These are phyloP conservation scores for Plebejus anna DNA, from an alignment of 2,888 invertebrate species.

Conservation along the genomic window DNA sequence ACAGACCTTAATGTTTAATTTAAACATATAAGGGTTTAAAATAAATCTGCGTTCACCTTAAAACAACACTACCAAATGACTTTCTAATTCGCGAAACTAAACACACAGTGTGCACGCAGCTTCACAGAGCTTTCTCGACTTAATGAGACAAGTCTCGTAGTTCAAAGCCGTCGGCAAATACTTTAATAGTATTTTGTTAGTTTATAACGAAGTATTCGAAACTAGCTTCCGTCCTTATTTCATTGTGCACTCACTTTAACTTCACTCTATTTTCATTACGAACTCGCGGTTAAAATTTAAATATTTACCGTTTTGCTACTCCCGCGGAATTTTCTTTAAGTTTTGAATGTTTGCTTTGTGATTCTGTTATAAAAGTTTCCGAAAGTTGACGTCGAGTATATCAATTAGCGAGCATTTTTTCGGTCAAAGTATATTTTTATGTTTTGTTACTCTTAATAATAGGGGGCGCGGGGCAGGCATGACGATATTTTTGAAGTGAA, in stretches of 20 bases:
- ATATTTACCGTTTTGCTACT: constrained; percentile 9
- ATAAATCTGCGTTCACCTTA: no score
- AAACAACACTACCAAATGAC: not conserved
- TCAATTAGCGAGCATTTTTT: not conserved
- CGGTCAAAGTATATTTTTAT: not conserved
- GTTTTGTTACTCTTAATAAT: not conserved
- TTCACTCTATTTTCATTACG: constrained; percentile 11
- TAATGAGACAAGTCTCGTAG: constrained; percentile 31
- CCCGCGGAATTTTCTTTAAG: not conserved
- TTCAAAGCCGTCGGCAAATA: constrained; percentile 33
- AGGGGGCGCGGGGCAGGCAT: not conserved
- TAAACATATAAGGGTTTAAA: not conserved
- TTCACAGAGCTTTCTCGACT: constrained; percentile 21
- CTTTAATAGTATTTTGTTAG: constrained; percentile 31
- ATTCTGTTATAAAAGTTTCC: not conserved
- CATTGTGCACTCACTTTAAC: constrained; percentile 19
- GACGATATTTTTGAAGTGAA: not conserved
- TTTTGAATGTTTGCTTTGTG: not conserved
- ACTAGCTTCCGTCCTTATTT: constrained; percentile 16
- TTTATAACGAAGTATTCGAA: constrained; percentile 29
- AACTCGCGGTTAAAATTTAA: not conserved
- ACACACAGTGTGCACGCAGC: not conserved
- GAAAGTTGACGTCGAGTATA: not conserved
- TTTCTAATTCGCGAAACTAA: not conserved
- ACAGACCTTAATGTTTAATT: no score